phyloP scores from a whole-genome alignment of 1,140 invertebrate species.

The Saxidomus purpurata region DNA sequence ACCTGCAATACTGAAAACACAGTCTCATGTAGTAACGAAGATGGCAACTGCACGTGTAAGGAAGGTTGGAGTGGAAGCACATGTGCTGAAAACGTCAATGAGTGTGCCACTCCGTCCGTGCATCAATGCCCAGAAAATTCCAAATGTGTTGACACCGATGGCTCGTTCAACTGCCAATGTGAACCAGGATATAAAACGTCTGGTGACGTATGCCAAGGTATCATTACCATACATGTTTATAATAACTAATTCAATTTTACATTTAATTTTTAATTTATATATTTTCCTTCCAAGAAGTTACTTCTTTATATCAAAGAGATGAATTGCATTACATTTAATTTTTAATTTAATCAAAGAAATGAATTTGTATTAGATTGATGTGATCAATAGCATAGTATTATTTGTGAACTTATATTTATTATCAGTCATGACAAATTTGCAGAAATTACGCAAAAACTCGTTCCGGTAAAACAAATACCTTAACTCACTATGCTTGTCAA shows the following conservation, averaged over 20 bases:
- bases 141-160: constrained; percentile 64
- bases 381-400: too few relatives aligned
- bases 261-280: too few relatives aligned
- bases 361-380: too few relatives aligned
- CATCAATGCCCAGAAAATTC: constrained; percentile 49
- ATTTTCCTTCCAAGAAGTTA: too few relatives aligned
- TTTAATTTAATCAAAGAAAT: too few relatives aligned
- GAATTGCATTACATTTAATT: too few relatives aligned
- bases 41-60: constrained; percentile 55
- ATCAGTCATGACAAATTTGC: too few relatives aligned
- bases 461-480: too few relatives aligned
- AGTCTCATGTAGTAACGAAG: constrained; percentile 25
- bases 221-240: background rate
- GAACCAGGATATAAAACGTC: constrained; percentile 3
- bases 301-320: too few relatives aligned
- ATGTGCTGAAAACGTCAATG: constrained; percentile 64
- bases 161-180: constrained; percentile 70
- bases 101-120: constrained; percentile 53
- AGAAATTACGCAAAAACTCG: too few relatives aligned
- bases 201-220: background rate
- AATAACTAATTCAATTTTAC: background rate
- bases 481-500: too few relatives aligned
- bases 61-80: constrained; percentile 17
- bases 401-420: too few relatives aligned
- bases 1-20: background rate